These are phyloP conservation scores for Gryllus longicercus DNA, from an alignment of 2,888 invertebrate genomes.

Conservation along the genomic window DNA sequence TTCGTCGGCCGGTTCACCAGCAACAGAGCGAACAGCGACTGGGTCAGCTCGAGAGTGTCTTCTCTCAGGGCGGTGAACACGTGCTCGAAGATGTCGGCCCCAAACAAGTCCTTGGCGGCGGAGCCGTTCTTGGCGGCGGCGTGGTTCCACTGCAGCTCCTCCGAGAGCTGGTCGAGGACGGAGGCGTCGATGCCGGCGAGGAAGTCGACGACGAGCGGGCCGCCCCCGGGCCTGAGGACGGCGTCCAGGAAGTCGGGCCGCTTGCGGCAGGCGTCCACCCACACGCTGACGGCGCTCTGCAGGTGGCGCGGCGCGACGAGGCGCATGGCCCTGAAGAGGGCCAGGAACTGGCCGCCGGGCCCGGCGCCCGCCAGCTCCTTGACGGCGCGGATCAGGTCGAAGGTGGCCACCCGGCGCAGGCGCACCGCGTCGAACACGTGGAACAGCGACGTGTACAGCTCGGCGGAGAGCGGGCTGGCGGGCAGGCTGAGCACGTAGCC, in stretches of 20 bases:
- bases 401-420: conserved; percentile 38
- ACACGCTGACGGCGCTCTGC: conserved; percentile 35
- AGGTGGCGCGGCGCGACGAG: conserved; percentile 36
- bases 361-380: conserved; percentile 18
- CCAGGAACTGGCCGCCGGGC: conserved; percentile 30
- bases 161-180: background rate
- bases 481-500: conserved; percentile 40
- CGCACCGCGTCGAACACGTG: conserved; percentile 39
- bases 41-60: conserved; percentile 35
- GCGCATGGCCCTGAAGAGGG: conserved; percentile 35
- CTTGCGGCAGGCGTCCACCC: background rate
- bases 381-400: conserved; percentile 38
- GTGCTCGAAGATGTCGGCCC: conserved; percentile 35
- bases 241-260: background rate
- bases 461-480: conserved; percentile 36
- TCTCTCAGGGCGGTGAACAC: conserved; percentile 35
- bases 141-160: background rate
- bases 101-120: conserved; percentile 28
- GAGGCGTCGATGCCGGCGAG: conserved; percentile 24
- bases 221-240: conserved; percentile 19
- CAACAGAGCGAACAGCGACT: conserved; percentile 37
- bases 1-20: conserved; percentile 37
- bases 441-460: conserved; percentile 38
- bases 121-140: background rate
- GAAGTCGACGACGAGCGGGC: conserved; percentile 21